Evolutionary conservation across 1,140 invertebrate genomes (phyloP), one percentile per base, ranked within the genome.

Genomic region (Geopemphigus sp.): DNA sequence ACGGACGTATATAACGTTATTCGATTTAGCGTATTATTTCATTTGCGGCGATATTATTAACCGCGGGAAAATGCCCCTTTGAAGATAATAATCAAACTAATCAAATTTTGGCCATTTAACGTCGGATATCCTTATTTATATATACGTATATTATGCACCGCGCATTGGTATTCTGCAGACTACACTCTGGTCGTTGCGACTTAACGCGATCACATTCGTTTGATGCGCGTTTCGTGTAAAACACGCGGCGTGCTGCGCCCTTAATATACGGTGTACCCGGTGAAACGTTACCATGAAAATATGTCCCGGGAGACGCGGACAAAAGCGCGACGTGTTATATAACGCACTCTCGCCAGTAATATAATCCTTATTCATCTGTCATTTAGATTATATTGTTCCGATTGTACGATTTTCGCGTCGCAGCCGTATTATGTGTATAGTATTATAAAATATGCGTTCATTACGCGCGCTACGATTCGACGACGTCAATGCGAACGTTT

Each of bases 311-410:
- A 8, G 47, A 72, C 24, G 11, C 10, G 47, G 68, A 72, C 50
- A 54, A 72, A 39, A 54, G 24, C 24, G 68, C 68, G 47, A 72
- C 68, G 50, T n/a, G 68, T 53, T 54, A 54, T 59, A 26, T 53
- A 72, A 72, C 29, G 19, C 19, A 11, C 19, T 12, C 50, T 72
- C 39, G 15, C 14, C 14, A 50, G 66, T 12, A 53, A 19, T 22
- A 72, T 72, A 53, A 72, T 54, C 47, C 47, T 72, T 54, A 72
- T 72, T 24, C 68, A 72, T 72, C 68, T 72, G 68, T 72, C 68
- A 72, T 72, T 72, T 72, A 72, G 50, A 72, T 54, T 26, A 3
- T 15, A n/a, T 32, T 19, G 26, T 54, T 32, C 14, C 29, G 50
- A 72, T 54, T 53, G 19, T 54, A n/a, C 68, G 50, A 53, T 24